Base-by-base conservation (phyloP, 1,140 invertebrate species). In the Medauroidea extradentata region DNA sequence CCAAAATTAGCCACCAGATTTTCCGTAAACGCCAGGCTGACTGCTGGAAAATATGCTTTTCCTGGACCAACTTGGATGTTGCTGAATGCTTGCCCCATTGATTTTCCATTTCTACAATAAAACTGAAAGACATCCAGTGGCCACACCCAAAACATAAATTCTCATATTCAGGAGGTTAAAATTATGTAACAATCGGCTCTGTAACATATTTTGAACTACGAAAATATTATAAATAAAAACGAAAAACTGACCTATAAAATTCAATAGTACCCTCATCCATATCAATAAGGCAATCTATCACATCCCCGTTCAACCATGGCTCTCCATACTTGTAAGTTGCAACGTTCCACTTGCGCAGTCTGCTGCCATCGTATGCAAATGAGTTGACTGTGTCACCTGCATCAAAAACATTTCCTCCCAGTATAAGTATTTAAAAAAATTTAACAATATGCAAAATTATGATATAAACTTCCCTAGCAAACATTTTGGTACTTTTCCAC, bases 1-100 rank as follows among this genome's bases (percentile, higher is more conserved):
- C 91, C 91, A 70, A 93, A 94, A 70, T 93, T 93, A 0, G 86
- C 88, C 46, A 86, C 83, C 3, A 93, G 66, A 69, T 83, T 86
- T 72, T 93, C 90, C 25, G 81, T 81, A 63, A 84, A 84, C 0
- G 87, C 86, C 9, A 93, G 68, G 53, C 88, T 91, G 2, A 92
- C 83, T 5, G 90, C 85, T 1, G 86, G 85, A 70, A 90, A 93
- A 64, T 92, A 93, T 0, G 87, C 88, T 18, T 86, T 77, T 0
- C 88, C 88, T 1, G 82, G 77, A 2, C 90, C 90, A 44, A 79
- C 78, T 19, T 81, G 72, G 50, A 94, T 80, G 58, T 84, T 83
- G 9, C 81, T 78, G 71, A 92, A 93, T 0, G 90, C 90, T 49
- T 82, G 74, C 4, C 91, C 90, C 64, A 93, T 71, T 2, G 78